A percentile compares a stretch with the other conserved stretches of the same genome.
phyloP scores from a whole-genome alignment of 2,888 invertebrate species.

The Caradrina kadenii region DNA sequence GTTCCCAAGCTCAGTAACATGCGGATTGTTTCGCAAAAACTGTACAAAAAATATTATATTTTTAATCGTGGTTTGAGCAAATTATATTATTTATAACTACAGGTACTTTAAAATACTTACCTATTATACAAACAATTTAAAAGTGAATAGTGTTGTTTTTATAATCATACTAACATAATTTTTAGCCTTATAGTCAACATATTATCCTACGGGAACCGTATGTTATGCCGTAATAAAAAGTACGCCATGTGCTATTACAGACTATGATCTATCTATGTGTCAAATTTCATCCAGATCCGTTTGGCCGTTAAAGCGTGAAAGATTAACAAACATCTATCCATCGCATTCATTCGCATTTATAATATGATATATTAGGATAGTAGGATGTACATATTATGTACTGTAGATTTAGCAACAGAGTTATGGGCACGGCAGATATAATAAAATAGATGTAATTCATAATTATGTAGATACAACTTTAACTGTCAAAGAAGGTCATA shows the following conservation, averaged over 20 bases:
- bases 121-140: not conserved
- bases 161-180: not conserved
- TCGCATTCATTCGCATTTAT: no score
- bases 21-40: conserved; percentile 39
- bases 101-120: not conserved
- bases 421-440: not conserved
- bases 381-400: no score
- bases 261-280: no score
- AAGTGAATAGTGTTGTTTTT: not conserved
- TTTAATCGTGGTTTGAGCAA: conserved; percentile 25
- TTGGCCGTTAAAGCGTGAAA: no score
- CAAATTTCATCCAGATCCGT: no score
- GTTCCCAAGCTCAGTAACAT: conserved; percentile 50
- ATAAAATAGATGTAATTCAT: not conserved
- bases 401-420: not conserved
- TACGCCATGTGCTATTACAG: no score
- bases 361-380: no score
- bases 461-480: not conserved
- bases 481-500: conserved; percentile 12
- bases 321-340: no score
- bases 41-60: conserved; percentile 19
- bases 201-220: no score
- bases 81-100: conserved; percentile 1
- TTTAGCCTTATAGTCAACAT: no score
- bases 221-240: no score